Base-by-base conservation (phyloP, 2,888 invertebrate genomes). In the Agrochola litura region DNA sequence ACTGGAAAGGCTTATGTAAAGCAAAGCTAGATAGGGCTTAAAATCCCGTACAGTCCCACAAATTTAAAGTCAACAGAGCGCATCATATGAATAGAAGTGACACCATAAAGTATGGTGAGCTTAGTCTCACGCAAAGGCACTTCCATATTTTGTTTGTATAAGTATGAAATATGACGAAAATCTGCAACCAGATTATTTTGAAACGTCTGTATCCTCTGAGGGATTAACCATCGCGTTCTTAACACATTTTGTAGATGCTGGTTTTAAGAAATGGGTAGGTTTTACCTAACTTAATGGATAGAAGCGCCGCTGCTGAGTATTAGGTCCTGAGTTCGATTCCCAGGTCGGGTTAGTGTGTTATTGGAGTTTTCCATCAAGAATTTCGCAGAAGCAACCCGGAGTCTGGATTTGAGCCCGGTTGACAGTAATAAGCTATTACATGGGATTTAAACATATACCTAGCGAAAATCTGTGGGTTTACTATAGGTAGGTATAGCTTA, bases 31-130 rank as follows among this genome's bases (percentile, higher is more conserved):
- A 73, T 73, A 78, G 5, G 52, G 37, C 25, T 65, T 54, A 65
- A 52, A 65, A 73, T 52, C 58, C 43, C 58, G 16, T 49, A 73
- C 16, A 73, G 25, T 54, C 14, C 19, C 65, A 69, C 56, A 43
- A 52, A 43, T 43, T 1, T 43, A 74, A 76, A 79, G 68, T 37
- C 37, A 76, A 68, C 79, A 49, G 65, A 76, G 69, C 73, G 73
- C 72, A 65, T 76, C 76, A 74, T 73, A 82, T 78, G 76, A 80
- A 82, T 75, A 76, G 75, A 87, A 80, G 76, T 86, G 78, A 49
- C 76, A 78, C 78, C 79, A 70, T 76, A 81, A 70, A 65, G 79
- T 81, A 81, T 74, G 79, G 71, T 65, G 80, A 79, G 79, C 74
- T 81, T 81, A 81, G 16, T 65, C 52, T 73, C 14, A 37, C 65